A percentile compares a stretch with the other conserved stretches of the same genome.
These are phyloP conservation scores for Neotragus moschatus DNA, from an alignment of 2,113 vertebrate species.

Conservation along the genomic window DNA sequence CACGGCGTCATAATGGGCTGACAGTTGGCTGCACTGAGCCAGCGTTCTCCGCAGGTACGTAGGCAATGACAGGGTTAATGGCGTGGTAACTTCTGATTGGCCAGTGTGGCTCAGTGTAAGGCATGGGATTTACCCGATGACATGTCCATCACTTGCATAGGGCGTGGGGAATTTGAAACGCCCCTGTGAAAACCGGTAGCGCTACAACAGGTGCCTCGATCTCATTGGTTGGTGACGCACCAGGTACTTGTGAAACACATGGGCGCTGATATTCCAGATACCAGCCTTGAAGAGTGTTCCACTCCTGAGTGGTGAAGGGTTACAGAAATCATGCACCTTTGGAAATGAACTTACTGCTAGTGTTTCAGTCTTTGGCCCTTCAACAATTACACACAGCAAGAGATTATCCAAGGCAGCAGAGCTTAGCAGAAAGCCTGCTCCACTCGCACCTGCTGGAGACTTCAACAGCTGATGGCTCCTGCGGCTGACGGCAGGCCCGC, in stretches of 20 bases:
- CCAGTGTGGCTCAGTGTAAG: neutral
- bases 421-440: neutral
- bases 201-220: neutral
- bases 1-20: no score
- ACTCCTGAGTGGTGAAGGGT: neutral
- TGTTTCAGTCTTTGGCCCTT: slow-evolving; percentile 7
- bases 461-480: neutral
- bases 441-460: neutral
- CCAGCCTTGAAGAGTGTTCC: neutral
- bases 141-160: neutral
- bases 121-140: neutral
- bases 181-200: neutral
- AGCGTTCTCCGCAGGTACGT: neutral
- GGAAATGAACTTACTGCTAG: neutral
- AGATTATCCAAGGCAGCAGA: slow-evolving; percentile 47
- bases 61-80: neutral
- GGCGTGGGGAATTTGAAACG: neutral
- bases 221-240: neutral
- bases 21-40: neutral
- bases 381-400: neutral
- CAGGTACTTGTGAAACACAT: neutral
- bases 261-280: neutral
- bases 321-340: neutral
- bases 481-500: neutral
- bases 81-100: neutral